A percentile compares a stretch with the other conserved stretches of the same genome.
phyloP scores from a whole-genome alignment of 2,888 invertebrate species.

The Epistrophe grossulariae region DNA sequence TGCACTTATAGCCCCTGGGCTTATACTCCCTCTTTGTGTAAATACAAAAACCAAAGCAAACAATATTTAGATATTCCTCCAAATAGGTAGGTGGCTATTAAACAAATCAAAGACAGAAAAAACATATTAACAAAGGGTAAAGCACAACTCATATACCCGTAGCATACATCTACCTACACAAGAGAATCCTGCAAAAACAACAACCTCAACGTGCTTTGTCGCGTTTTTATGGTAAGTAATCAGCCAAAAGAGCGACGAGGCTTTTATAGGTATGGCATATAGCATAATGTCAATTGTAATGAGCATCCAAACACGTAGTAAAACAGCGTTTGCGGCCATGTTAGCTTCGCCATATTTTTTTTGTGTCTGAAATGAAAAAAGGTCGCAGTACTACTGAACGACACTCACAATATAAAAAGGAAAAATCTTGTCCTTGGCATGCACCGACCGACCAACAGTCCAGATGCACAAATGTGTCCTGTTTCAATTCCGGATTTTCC shows the following conservation, averaged over 20 bases:
- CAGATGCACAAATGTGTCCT: constrained; percentile 2
- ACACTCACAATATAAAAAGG: background rate
- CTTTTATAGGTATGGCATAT: background rate
- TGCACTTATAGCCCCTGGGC: constrained; percentile 12
- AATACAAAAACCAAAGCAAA: constrained; percentile 31
- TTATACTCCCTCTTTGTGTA: constrained; percentile 5
- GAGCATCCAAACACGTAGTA: constrained; percentile 8
- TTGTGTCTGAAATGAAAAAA: constrained; percentile 50
- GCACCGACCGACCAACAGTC: constrained; percentile 21
- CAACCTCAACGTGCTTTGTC: background rate
- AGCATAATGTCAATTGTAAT: constrained; percentile 23
- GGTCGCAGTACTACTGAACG: constrained; percentile 57
- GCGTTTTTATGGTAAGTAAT: constrained; percentile 7
- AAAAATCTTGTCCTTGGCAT: constrained; percentile 38
- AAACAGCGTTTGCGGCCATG: constrained; percentile 18
- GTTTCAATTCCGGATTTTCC: constrained; percentile 46
- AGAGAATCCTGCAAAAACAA: constrained; percentile 4
- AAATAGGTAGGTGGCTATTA: constrained; percentile 35
- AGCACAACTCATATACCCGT: background rate
- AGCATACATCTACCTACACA: background rate
- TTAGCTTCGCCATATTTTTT: constrained; percentile 9
- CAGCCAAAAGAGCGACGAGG: background rate
- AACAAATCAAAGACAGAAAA: constrained; percentile 33
- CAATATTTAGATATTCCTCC: constrained; percentile 36
- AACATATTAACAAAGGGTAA: constrained; percentile 4